Conservation (phyloP, 2,113 vertebrate genomes). For the Athene noctua region DNA sequence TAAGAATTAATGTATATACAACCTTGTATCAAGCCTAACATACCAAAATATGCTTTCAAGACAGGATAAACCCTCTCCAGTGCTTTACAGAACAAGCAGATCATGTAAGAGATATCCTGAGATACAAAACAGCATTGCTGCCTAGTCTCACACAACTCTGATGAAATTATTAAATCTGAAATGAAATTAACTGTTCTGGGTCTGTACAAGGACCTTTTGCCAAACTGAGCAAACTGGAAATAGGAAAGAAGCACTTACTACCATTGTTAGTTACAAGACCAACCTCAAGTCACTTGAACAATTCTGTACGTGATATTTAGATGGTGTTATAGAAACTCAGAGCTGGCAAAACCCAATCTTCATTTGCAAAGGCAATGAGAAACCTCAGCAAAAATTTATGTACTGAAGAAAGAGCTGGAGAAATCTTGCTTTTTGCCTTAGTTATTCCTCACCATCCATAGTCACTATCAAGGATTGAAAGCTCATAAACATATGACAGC, state of each 20-base stretch:
- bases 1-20: neutral
- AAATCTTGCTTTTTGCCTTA: neutral
- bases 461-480: neutral
- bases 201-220: neutral
- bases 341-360: neutral
- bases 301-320: neutral
- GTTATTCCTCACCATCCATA: neutral
- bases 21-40: neutral
- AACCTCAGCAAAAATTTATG: neutral
- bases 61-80: neutral
- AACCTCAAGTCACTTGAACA: neutral
- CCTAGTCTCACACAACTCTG: neutral
- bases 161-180: neutral
- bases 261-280: neutral
- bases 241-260: neutral
- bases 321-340: neutral
- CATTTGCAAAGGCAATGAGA: neutral
- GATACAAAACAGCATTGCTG: neutral
- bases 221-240: neutral
- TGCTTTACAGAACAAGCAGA: neutral
- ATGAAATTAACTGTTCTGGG: neutral
- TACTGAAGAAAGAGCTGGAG: neutral
- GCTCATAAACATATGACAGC: neutral
- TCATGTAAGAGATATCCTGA: neutral
- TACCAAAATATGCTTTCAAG: neutral